Conservation (phyloP, 64 coral and sea anemone genomes). For the Stichodactyla helianthus region DNA sequence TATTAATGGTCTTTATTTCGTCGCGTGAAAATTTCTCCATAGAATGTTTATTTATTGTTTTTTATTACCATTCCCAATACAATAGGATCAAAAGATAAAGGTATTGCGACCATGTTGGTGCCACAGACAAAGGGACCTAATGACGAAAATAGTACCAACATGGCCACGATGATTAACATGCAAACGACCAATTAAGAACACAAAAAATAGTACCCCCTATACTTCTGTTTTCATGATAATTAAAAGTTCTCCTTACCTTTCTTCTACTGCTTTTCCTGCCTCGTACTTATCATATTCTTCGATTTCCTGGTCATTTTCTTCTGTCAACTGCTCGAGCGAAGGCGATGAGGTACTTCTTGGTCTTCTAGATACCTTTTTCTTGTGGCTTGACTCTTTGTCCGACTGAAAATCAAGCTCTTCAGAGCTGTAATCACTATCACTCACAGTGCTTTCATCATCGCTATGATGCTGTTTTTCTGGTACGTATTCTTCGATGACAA, state of each 20-base stretch:
- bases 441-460: neutral
- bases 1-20: no score
- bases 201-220: no score
- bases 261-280: neutral
- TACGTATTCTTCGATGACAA: constrained; percentile 54
- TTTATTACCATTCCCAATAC: no score
- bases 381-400: neutral
- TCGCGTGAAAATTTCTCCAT: no score
- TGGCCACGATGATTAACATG: no score
- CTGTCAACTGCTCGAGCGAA: constrained; percentile 24
- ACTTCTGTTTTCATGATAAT: no score
- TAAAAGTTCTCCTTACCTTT: neutral
- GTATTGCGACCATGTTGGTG: no score
- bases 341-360: constrained; percentile 29
- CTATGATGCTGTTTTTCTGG: neutral
- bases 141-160: no score
- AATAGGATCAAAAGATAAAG: no score
- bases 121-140: no score
- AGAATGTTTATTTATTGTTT: no score
- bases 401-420: neutral
- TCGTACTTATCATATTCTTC: constrained; percentile 24
- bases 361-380: neutral
- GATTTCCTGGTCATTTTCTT: constrained; percentile 57
- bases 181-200: neutral
- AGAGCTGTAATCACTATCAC: neutral